Evolutionary conservation across 2,888 invertebrate species (phyloP), one percentile per base, ranked within the genome.

Genomic region (Philaethria dido): DNA sequence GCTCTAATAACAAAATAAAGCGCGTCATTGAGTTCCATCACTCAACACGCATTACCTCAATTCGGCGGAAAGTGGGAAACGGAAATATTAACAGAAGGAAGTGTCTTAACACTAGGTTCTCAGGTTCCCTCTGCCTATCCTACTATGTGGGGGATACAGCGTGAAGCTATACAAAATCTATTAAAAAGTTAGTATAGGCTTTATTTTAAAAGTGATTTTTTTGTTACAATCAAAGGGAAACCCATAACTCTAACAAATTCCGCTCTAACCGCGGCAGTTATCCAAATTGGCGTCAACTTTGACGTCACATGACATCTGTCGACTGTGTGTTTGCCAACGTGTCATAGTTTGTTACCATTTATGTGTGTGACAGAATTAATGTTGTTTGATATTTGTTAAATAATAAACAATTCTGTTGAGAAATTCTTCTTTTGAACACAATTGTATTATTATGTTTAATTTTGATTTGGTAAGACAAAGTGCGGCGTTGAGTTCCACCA

Each of bases 251-350:
- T 45, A 33, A 45, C 33, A 45, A 60, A 60, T 33, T 33, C 45
- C 45, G 42, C 20, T 66, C 50, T 50, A 45, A 54, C 55, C 55
- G 57, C 63, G 45, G 61, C 48, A 67, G 72, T 72, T 48, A 62
- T 75, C 76, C 67, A 79, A 83, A 85, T 84, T 85, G 83, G 80
- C 79, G 84, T 72, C 68, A 79, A 78, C 82, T 80, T 80, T 83
- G 86, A 84, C 83, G 77, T 65, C 70, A 29, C 75, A 60, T 70
- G 71, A 64, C 72, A 70, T 48, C 71, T 69, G 80, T 72, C 72
- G 83, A 76, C 75, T 33, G 54, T 47, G 47, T 59, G 52, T 70
- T 69, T 84, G 84, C 81, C 83, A 83, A 75, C 79, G 77, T 78
- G 80, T 81, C 48, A 69, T 69, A 67, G 66, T 62, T 67, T 48